Conservation (phyloP, 2,797 vertebrate species). For the Sebastiscus albofasciatus region DNA sequence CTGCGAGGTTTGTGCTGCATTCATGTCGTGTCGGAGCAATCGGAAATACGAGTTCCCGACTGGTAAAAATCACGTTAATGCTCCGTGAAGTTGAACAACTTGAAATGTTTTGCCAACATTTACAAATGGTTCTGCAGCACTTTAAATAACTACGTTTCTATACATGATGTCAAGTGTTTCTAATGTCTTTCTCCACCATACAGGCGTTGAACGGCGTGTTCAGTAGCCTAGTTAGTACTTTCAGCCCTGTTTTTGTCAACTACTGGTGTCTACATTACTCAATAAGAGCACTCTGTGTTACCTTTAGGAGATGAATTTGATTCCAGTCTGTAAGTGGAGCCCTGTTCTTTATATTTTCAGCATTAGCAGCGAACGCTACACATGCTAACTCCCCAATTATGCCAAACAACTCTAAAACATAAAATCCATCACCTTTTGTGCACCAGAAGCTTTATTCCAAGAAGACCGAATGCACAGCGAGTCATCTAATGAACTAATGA, state of each 20-base stretch:
- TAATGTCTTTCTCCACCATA: not conserved
- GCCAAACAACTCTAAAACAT: not conserved
- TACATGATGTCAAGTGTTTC: not conserved
- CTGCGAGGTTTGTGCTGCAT: too few species aligned
- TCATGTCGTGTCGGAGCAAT: too few species aligned
- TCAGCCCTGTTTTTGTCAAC: not conserved
- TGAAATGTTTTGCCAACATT: not conserved
- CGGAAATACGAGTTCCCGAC: too few species aligned
- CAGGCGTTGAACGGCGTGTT: not conserved
- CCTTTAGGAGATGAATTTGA: not conserved
- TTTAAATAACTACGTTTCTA: not conserved
- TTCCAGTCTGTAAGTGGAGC: not conserved
- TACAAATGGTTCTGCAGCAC: not conserved
- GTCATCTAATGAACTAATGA: not conserved
- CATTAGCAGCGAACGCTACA: not conserved
- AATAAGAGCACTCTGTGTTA: not conserved
- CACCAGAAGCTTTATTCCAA: not conserved
- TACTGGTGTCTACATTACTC: not conserved
- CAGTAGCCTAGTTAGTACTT: not conserved
- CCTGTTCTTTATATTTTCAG: not conserved
- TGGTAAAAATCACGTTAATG: too few species aligned
- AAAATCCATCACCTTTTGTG: not conserved
- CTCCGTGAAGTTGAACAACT: too few species aligned
- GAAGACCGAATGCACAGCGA: not conserved
- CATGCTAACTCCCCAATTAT: not conserved